Percentiles rank a stretch among this genome's conserved stretches.
These are phyloP conservation scores for Agonum fuliginosum DNA, from an alignment of 2,888 invertebrate genomes.

Conservation along the genomic window DNA sequence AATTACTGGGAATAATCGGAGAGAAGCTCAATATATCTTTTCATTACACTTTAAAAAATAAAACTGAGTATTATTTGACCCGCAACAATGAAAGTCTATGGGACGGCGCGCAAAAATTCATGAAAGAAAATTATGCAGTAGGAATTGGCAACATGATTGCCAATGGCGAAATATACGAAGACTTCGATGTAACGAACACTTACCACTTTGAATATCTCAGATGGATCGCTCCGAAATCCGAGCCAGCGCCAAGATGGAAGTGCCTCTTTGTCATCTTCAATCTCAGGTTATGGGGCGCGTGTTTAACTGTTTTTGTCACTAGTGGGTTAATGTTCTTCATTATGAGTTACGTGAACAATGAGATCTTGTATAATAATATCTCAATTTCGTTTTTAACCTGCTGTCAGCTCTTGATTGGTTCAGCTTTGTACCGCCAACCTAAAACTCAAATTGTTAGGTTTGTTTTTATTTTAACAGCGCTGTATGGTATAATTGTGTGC, in stretches of 20 bases:
- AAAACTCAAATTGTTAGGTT: slow-evolving; percentile 73
- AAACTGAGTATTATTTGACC: slow-evolving; percentile 73
- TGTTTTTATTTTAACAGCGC: slow-evolving; percentile 75
- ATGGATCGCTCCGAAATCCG: slow-evolving; percentile 76
- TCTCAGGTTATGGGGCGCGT: slow-evolving; percentile 73
- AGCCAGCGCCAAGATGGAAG: slow-evolving; percentile 74
- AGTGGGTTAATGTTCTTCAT: slow-evolving; percentile 61
- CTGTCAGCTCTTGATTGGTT: slow-evolving; percentile 72
- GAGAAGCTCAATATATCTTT: slow-evolving; percentile 63
- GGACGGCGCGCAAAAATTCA: slow-evolving; percentile 74
- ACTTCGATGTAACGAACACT: slow-evolving; percentile 75
- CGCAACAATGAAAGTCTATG: slow-evolving; percentile 72
- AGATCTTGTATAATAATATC: slow-evolving; percentile 54
- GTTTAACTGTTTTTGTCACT: slow-evolving; percentile 69
- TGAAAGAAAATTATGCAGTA: slow-evolving; percentile 72
- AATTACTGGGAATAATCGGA: slow-evolving; percentile 62
- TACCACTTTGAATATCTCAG: slow-evolving; percentile 77
- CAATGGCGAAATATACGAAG: slow-evolving; percentile 76
- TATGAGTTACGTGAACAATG: slow-evolving; percentile 40
- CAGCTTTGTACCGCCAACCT: slow-evolving; percentile 74
- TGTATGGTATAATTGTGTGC: slow-evolving; percentile 75
- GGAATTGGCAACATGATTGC: slow-evolving; percentile 78
- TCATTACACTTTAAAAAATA: slow-evolving; percentile 69
- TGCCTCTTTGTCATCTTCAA: slow-evolving; percentile 75
- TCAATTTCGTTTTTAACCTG: slow-evolving; percentile 62